Evolutionary conservation across 2,797 vertebrate genomes (phyloP).

Genomic region (Pseudochromis fuscus): DNA sequence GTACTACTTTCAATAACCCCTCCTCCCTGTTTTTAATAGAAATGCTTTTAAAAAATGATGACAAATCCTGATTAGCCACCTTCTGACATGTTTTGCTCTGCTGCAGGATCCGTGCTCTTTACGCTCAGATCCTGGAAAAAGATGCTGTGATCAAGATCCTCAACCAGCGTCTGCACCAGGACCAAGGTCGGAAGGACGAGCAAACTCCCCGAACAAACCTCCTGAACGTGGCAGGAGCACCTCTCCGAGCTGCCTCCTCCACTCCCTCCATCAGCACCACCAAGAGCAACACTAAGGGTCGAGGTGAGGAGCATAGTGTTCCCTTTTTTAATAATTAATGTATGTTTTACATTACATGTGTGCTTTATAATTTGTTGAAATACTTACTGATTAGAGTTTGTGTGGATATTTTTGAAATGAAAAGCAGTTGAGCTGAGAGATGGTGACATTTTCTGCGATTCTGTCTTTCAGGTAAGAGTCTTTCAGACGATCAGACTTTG

Average conservation of each 20-base stretch:
- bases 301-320: constrained; percentile 82
- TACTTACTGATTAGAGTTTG: too few species aligned
- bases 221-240: constrained; percentile 74
- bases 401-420: too few species aligned
- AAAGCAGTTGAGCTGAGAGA: neutral
- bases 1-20: constrained; percentile 68
- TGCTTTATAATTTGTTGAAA: neutral
- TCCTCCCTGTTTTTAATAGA: neutral
- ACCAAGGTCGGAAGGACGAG: constrained; percentile 82
- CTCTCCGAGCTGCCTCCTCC: constrained; percentile 88
- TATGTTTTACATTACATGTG: constrained; percentile 13
- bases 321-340: constrained; percentile 14
- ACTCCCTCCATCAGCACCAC: constrained; percentile 86
- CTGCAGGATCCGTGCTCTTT: constrained; percentile 92
- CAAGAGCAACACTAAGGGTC: constrained; percentile 53
- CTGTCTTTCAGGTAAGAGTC: constrained; percentile 79
- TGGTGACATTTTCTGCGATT: constrained; percentile 15
- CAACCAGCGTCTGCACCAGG: constrained; percentile 92
- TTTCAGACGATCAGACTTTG: constrained; percentile 81
- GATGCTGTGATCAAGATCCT: constrained; percentile 96
- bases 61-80: neutral
- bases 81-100: constrained; percentile 7
- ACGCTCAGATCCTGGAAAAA: constrained; percentile 96
- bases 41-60: too few species aligned
- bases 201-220: constrained; percentile 56